phyloP scores from a whole-genome alignment of 2,888 invertebrate species.

The Melanostoma scalare region DNA sequence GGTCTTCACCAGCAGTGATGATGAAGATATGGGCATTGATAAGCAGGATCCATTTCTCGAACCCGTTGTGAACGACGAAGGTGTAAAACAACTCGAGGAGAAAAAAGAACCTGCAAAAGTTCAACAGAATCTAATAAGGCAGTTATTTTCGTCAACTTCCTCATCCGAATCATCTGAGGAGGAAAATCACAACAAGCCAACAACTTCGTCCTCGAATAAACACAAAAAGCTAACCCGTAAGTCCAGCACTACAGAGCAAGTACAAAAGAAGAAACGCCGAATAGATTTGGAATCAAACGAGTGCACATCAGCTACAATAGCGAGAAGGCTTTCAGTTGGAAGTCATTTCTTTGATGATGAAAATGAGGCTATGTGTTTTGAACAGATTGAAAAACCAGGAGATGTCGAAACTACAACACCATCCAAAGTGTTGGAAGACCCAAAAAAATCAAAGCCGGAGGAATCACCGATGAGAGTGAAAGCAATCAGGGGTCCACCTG shows the following conservation, averaged over 20 bases:
- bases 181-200: background rate
- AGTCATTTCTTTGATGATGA: slow-evolving; percentile 1
- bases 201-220: background rate
- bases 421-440: background rate
- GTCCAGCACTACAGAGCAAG: slow-evolving; percentile 17
- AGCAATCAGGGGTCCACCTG: slow-evolving; percentile 72
- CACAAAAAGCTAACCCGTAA: slow-evolving; percentile 3
- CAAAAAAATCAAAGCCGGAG: background rate
- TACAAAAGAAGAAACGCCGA: slow-evolving; percentile 38
- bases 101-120: background rate
- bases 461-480: background rate
- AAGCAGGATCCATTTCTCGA: too few relatives aligned
- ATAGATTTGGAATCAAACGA: slow-evolving; percentile 11
- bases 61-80: too few relatives aligned
- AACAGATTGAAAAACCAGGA: background rate
- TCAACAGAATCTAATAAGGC: background rate
- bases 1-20: slow-evolving; percentile 39
- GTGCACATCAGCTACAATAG: slow-evolving; percentile 24
- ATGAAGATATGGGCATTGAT: slow-evolving; percentile 31
- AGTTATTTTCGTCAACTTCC: background rate
- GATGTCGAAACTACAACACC: background rate
- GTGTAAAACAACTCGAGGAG: too few relatives aligned
- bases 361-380: slow-evolving; percentile 5
- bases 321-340: slow-evolving; percentile 24
- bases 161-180: slow-evolving; percentile 30